Base-by-base conservation (phyloP, 2,888 invertebrate genomes). In the Chymomyza procnemis region DNA sequence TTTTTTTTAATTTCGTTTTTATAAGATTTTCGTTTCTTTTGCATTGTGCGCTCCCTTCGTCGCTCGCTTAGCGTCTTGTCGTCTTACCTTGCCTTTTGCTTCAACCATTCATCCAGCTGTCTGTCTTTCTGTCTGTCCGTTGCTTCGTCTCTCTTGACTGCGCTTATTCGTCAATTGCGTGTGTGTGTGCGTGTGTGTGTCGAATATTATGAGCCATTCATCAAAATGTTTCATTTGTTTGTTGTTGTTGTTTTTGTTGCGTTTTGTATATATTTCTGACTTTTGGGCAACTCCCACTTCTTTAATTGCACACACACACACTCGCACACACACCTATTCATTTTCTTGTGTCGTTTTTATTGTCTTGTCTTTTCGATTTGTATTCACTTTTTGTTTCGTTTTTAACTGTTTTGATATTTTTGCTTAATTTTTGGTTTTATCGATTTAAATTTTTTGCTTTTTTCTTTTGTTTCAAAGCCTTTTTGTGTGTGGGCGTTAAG, bases 211-310 rank as follows among this genome's bases (percentile, higher is more conserved):
- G 84, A 88, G 78, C 85, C 79, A 87, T 88, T 81, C 83, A 88
- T 87, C 87, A 87, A 88, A 83, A 76, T 82, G 80, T 69, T 77
- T 60, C 52, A 2, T 1, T 26, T 26, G 26, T 4, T 26, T 26
- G 48, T 75, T 75, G 66, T 62, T 66, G 62, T 66, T 71, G 61
- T 46, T 68, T 59, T 73, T 77, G 56, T 62, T 76, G 59, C 62
- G 71, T 68, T 63, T 59, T 71, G 70, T 55, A 67, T 73, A n/a
- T 74, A 67, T 72, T 61, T 57, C 47, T 67, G 79, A 84, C 74
- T 85, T 83, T 87, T 67, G 79, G 86, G 89, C 81, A 80, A 89
- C 89, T 86, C 89, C 90, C 89, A 89, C 88, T 88, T 89, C 81
- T 73, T 72, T 76, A 73, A 70, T 62, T 73, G 19, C 50, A 50